phyloP scores from a whole-genome alignment of 2,797 vertebrate species.

The Crocidura indochinensis region DNA sequence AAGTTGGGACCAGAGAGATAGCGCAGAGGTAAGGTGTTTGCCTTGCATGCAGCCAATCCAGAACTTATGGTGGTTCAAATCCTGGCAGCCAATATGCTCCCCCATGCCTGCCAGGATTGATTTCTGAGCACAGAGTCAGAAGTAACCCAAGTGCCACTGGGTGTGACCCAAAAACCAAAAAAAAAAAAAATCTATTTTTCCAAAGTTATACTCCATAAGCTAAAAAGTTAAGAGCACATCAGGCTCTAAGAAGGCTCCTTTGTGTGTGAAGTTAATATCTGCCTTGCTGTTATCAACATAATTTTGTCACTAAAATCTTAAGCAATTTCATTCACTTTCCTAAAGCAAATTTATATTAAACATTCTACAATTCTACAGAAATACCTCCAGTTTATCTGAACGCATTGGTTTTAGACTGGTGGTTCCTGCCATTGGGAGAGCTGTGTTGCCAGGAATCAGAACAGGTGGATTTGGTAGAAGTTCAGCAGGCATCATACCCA shows the following conservation, averaged over 20 bases:
- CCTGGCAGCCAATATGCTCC: too few species aligned
- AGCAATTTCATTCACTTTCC: too few species aligned
- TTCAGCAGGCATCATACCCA: conserved; percentile 96
- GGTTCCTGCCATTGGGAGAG: conserved; percentile 94
- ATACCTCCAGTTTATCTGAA: conserved; percentile 99
- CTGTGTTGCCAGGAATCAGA: conserved; percentile 96
- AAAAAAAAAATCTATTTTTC: background rate
- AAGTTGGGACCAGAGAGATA: background rate
- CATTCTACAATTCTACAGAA: conserved; percentile 68
- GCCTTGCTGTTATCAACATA: conserved; percentile 12
- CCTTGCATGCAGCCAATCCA: too few species aligned
- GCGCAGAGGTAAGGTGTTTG: too few species aligned
- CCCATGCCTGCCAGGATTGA: too few species aligned
- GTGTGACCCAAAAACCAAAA: too few species aligned
- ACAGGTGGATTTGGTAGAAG: conserved; percentile 96
- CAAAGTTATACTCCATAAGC: conserved; percentile 23
- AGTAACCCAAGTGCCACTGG: too few species aligned
- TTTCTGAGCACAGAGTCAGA: too few species aligned
- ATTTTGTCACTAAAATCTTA: too few species aligned
- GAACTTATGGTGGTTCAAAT: too few species aligned
- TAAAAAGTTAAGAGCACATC: background rate
- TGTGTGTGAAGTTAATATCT: conserved; percentile 47
- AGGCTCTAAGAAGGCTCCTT: conserved; percentile 33
- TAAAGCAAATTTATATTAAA: too few species aligned
- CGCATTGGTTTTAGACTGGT: conserved; percentile 95